Conservation (phyloP, 2,113 vertebrate genomes). For the Ramphastos sulfuratus region DNA sequence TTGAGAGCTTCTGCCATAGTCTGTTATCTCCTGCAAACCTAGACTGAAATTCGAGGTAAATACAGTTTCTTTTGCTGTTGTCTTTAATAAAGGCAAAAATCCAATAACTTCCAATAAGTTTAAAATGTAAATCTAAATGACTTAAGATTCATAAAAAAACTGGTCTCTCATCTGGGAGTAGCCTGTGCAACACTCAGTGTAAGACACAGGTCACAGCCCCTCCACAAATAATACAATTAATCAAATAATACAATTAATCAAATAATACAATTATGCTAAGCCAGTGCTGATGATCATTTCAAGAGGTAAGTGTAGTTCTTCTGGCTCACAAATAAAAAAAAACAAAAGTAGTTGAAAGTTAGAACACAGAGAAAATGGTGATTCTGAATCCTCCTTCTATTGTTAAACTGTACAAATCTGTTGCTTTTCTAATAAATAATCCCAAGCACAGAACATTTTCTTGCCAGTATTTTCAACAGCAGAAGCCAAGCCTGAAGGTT, state of each 20-base stretch:
- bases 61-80: not conserved
- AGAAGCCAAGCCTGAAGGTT: slow-evolving; percentile 56
- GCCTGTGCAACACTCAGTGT: not conserved
- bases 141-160: not conserved
- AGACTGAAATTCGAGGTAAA: not conserved
- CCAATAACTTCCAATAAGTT: not conserved
- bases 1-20: not conserved
- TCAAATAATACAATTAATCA: slow-evolving; percentile 35
- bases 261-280: slow-evolving; percentile 15
- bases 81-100: not conserved
- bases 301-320: slow-evolving; percentile 45
- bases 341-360: slow-evolving; percentile 62
- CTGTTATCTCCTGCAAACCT: not conserved
- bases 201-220: not conserved
- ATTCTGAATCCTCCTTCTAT: slow-evolving; percentile 47
- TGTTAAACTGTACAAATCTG: slow-evolving; percentile 57
- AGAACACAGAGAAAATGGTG: not conserved
- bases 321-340: slow-evolving; percentile 43
- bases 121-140: not conserved
- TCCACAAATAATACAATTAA: slow-evolving; percentile 4
- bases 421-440: slow-evolving; percentile 60
- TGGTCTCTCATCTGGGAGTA: not conserved
- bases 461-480: slow-evolving; percentile 55
- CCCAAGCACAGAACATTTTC: slow-evolving; percentile 23
- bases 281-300: slow-evolving; percentile 14